phyloP scores from a whole-genome alignment of 2,113 vertebrate genomes.

The Suricata suricatta region DNA sequence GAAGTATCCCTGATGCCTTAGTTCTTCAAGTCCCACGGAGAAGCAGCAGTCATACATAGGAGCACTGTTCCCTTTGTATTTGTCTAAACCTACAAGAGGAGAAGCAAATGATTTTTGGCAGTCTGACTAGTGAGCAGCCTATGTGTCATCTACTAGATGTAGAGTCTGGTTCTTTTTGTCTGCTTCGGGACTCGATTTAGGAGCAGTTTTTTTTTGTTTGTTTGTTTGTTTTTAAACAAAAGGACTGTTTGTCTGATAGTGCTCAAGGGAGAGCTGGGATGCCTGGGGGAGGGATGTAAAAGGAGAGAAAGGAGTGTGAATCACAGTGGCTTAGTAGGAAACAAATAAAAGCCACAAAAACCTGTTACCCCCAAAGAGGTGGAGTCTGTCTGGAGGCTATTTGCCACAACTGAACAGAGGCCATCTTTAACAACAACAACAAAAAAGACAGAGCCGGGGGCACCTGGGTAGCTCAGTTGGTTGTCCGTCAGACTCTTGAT shows the following conservation, averaged over 20 bases:
- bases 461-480: no score
- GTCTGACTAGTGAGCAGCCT: constrained; percentile 45
- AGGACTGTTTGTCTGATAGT: constrained; percentile 21
- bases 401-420: background rate
- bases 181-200: constrained; percentile 56
- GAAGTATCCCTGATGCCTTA: constrained; percentile 46
- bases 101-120: constrained; percentile 64
- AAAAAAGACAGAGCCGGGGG: background rate
- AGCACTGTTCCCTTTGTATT: constrained; percentile 51
- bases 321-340: background rate
- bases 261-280: constrained; percentile 37
- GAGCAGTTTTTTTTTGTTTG: background rate
- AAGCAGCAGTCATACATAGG: constrained; percentile 34
- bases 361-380: background rate
- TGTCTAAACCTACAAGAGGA: constrained; percentile 42
- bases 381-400: background rate
- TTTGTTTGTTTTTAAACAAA: background rate
- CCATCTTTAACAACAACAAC: background rate
- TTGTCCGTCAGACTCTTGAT: no score
- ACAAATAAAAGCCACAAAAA: constrained; percentile 35
- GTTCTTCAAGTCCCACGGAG: constrained; percentile 27
- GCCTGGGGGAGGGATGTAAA: background rate
- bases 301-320: constrained; percentile 2
- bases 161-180: constrained; percentile 66
- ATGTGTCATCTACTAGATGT: constrained; percentile 52